Conservation (phyloP, 2,797 vertebrate species). For the Sebastes cheni region DNA sequence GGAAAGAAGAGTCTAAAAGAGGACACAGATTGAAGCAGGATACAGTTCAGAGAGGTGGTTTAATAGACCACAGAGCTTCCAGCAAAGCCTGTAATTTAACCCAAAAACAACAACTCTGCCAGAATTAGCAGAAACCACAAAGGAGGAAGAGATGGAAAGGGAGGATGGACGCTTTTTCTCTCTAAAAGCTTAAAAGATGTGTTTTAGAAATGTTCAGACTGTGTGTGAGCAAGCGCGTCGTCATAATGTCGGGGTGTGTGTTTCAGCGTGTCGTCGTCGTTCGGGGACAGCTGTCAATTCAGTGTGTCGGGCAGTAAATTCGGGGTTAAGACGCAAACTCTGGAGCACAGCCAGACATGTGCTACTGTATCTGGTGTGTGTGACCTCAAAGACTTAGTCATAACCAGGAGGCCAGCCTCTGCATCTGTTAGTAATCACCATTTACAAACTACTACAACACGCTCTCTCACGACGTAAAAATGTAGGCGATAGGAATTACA, state of each 20-base stretch:
- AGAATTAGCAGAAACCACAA: conserved; percentile 28
- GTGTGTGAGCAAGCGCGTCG: conserved; percentile 25
- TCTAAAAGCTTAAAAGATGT: background rate
- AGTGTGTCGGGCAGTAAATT: conserved; percentile 31
- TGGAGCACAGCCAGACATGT: conserved; percentile 47
- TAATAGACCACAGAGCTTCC: conserved; percentile 32
- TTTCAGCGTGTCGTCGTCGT: conserved; percentile 4
- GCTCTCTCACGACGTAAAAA: background rate
- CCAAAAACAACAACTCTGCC: conserved; percentile 27
- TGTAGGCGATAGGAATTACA: background rate
- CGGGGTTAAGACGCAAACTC: conserved; percentile 23
- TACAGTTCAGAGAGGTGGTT: background rate
- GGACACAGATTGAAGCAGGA: background rate
- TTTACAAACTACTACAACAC: background rate
- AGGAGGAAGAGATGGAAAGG: background rate
- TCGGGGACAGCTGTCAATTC: conserved; percentile 51
- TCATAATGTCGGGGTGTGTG: conserved; percentile 13
- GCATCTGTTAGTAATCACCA: background rate
- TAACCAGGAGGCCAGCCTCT: background rate
- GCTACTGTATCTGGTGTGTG: background rate
- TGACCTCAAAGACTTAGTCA: background rate
- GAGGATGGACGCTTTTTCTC: too few relatives aligned
- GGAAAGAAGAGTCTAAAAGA: background rate
- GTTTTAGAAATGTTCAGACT: background rate
- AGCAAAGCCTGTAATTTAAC: conserved; percentile 51